Evolutionary conservation across 2,113 vertebrate species (phyloP).

Genomic region (Pterocles orientalis): DNA sequence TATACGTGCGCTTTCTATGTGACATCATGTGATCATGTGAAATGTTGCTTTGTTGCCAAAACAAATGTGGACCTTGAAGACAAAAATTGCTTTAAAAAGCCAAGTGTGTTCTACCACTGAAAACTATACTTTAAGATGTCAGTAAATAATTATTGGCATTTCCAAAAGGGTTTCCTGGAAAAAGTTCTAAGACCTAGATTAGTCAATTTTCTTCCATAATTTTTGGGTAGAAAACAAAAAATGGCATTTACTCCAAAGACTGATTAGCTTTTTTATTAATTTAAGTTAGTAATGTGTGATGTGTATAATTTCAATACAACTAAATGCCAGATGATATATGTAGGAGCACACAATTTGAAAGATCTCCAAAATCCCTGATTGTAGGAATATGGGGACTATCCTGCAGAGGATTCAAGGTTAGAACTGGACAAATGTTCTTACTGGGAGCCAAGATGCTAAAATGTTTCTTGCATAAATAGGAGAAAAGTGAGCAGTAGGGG

Average conservation of each 20-base stretch:
- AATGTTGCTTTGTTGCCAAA: constrained; percentile 7
- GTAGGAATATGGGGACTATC: neutral
- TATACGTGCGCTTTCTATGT: neutral
- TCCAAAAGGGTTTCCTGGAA: neutral
- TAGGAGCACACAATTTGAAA: neutral
- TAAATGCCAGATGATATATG: neutral
- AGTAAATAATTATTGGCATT: neutral
- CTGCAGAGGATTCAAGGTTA: neutral
- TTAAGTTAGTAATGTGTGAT: neutral
- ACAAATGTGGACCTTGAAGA: neutral
- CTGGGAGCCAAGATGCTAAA: neutral
- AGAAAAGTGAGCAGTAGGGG: neutral
- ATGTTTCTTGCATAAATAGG: neutral
- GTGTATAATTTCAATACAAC: neutral
- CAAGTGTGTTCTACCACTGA: neutral
- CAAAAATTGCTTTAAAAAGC: neutral
- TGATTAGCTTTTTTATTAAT: neutral
- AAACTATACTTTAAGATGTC: neutral
- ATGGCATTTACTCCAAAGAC: neutral
- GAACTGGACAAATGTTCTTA: neutral
- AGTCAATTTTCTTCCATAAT: neutral
- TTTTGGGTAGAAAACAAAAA: neutral
- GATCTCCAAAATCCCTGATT: neutral
- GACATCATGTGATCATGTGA: neutral
- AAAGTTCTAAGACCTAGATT: neutral